phyloP scores from a whole-genome alignment of 2,113 vertebrate species.

The Phyllostomus hastatus region DNA sequence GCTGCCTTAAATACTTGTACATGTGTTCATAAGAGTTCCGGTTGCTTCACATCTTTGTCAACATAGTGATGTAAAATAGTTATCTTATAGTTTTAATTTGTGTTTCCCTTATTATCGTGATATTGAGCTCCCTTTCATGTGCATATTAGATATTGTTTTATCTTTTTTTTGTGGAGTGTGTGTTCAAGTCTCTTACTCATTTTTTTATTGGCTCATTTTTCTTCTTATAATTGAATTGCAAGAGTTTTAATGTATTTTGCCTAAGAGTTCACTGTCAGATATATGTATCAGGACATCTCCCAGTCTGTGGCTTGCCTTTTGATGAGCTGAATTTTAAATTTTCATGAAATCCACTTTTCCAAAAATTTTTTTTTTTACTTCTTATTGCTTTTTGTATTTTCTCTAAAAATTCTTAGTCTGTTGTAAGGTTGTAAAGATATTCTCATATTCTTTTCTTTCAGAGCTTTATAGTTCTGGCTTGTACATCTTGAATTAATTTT shows the following conservation, averaged over 20 bases:
- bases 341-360: neutral
- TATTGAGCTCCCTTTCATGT: neutral
- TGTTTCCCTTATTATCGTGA: neutral
- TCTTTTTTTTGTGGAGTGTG: neutral
- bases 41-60: neutral
- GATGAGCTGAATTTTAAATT: constrained; percentile 12
- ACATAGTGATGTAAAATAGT: neutral
- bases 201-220: neutral
- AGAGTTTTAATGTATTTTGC: neutral
- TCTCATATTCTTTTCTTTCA: neutral
- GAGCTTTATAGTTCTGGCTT: neutral
- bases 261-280: neutral
- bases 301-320: neutral
- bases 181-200: neutral
- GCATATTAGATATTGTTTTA: neutral
- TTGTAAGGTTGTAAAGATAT: neutral
- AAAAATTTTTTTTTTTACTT: neutral
- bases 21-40: neutral
- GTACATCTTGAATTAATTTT: neutral
- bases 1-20: neutral
- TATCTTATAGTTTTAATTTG: neutral
- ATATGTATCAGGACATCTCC: neutral
- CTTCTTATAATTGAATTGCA: neutral
- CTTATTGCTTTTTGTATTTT: neutral
- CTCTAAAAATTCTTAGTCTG: neutral